Percentiles rank a stretch among this genome's conserved stretches.
These are phyloP conservation scores for Cariama cristata DNA, from an alignment of 2,113 vertebrate genomes.

Conservation along the genomic window DNA sequence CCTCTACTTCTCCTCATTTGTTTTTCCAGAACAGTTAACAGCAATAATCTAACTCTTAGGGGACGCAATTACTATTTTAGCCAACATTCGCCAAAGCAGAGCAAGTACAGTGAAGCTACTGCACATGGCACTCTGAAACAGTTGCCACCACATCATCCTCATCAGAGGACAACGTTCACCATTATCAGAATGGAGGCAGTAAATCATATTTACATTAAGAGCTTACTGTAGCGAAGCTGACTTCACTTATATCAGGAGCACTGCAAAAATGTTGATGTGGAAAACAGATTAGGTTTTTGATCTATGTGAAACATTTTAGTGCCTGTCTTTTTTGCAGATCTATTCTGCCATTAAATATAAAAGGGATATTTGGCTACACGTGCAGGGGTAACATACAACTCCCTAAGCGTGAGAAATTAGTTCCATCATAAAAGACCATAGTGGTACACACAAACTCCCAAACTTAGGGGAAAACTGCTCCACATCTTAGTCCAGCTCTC, in stretches of 20 bases:
- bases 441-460: accelerated
- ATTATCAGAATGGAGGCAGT: accelerated
- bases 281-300: neutral
- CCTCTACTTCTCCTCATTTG: neutral
- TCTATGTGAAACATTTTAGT: neutral
- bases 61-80: neutral
- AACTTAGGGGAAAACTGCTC: neutral
- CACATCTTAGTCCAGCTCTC: neutral
- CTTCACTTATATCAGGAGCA: neutral
- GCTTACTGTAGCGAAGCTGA: neutral
- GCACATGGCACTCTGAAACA: neutral
- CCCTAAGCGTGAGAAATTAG: accelerated
- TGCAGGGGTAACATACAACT: neutral
- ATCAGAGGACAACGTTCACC: neutral
- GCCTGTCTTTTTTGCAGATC: accelerated
- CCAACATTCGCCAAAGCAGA: neutral
- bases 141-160: neutral
- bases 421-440: neutral
- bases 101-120: neutral
- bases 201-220: neutral
- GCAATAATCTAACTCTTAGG: neutral
- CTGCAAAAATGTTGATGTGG: neutral
- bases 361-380: neutral
- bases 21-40: neutral
- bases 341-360: neutral